Conservation (phyloP, 2,113 vertebrate species). For the Tympanuchus pallidicinctus region DNA sequence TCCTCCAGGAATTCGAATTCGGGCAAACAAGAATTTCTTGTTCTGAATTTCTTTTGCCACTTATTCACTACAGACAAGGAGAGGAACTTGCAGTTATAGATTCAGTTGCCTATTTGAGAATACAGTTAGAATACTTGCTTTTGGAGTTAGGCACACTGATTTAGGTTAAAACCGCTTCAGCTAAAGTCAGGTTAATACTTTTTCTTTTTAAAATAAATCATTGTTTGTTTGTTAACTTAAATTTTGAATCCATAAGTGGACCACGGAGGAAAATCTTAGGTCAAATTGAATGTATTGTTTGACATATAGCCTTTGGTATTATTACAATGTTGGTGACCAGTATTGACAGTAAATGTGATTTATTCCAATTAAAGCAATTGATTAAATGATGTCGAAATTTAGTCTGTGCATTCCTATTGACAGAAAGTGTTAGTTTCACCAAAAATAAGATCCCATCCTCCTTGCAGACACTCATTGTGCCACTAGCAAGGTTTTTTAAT, state of each 20-base stretch:
- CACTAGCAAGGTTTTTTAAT: neutral
- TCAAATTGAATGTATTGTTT: neutral
- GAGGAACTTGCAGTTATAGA: neutral
- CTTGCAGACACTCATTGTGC: neutral
- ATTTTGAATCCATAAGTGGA: neutral
- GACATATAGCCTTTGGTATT: neutral
- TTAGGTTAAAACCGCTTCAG: neutral
- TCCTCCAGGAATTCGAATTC: neutral
- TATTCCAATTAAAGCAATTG: neutral
- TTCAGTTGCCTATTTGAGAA: neutral
- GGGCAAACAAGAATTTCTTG: neutral
- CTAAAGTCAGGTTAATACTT: neutral
- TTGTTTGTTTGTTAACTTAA: neutral
- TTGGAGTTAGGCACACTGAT: neutral
- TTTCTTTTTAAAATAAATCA: rapidly evolving
- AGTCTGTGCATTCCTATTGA: neutral
- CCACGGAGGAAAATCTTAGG: neutral
- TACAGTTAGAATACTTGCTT: neutral
- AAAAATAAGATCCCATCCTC: neutral
- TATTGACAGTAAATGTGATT: neutral
- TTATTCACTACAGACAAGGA: rapidly evolving
- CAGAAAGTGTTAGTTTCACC: neutral
- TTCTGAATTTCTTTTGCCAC: neutral
- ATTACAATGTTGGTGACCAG: neutral
- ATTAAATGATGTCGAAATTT: neutral